A percentile compares a stretch with the other conserved stretches of the same genome.
These are phyloP conservation scores for Gryllus longicercus DNA, from an alignment of 2,888 invertebrate genomes.

Conservation along the genomic window DNA sequence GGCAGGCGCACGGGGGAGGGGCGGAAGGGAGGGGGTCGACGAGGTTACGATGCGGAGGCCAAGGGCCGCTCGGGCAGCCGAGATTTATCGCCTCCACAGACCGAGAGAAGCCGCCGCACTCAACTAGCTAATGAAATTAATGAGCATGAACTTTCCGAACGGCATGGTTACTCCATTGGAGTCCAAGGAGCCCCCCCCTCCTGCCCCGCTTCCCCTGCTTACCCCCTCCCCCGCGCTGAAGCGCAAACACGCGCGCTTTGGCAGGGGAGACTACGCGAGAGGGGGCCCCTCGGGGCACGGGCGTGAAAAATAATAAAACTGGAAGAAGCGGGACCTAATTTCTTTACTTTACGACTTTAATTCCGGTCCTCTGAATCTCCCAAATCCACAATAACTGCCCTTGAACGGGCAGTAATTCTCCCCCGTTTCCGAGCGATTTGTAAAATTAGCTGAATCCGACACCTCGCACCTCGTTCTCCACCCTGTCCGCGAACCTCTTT, in stretches of 20 bases:
- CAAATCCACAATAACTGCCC: slow-evolving; percentile 4
- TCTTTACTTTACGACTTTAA: slow-evolving; percentile 9
- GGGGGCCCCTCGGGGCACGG: background rate
- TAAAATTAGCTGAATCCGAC: background rate
- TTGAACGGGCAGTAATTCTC: background rate
- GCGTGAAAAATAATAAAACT: background rate
- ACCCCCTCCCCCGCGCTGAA: too few relatives aligned
- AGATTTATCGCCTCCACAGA: slow-evolving; percentile 17
- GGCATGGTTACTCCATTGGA: slow-evolving; percentile 2
- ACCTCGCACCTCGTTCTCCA: background rate
- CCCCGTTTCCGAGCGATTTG: background rate
- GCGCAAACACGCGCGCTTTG: too few relatives aligned
- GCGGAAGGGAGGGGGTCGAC: background rate
- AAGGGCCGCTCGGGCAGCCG: background rate
- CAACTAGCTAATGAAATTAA: slow-evolving; percentile 17
- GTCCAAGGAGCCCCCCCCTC: background rate
- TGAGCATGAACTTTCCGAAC: slow-evolving; percentile 1
- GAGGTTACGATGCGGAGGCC: background rate
- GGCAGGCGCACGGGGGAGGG: background rate
- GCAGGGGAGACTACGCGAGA: too few relatives aligned
- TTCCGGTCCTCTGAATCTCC: background rate
- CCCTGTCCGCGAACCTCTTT: background rate
- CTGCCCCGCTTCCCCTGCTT: background rate
- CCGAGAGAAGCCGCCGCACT: background rate
- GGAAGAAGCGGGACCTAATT: background rate